A percentile compares a stretch with the other conserved stretches of the same genome.
phyloP scores from a whole-genome alignment of 2,888 invertebrate genomes.

The Colostygia pectinataria region DNA sequence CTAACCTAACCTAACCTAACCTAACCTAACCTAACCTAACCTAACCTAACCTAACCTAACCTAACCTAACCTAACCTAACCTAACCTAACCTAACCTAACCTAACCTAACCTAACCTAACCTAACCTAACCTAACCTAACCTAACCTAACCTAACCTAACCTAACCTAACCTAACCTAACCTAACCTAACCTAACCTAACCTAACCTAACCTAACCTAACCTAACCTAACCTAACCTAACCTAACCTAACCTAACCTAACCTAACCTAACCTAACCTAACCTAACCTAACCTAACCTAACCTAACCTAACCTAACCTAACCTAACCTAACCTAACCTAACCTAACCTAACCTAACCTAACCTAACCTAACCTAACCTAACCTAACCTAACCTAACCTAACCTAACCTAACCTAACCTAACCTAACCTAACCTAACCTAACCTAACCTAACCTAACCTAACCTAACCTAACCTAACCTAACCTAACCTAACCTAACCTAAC shows the following conservation, averaged over 20 bases:
- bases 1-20: slow-evolving; percentile 31
- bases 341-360: slow-evolving; percentile 9
- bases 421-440: slow-evolving; percentile 8
- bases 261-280: slow-evolving; percentile 10
- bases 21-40: slow-evolving; percentile 36
- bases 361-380: slow-evolving; percentile 9
- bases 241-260: slow-evolving; percentile 11
- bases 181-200: slow-evolving; percentile 16
- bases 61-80: slow-evolving; percentile 25
- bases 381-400: slow-evolving; percentile 9
- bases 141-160: slow-evolving; percentile 18
- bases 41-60: slow-evolving; percentile 36
- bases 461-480: slow-evolving; percentile 12
- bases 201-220: slow-evolving; percentile 15
- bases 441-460: slow-evolving; percentile 9
- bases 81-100: slow-evolving; percentile 30
- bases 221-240: slow-evolving; percentile 16
- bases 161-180: slow-evolving; percentile 16
- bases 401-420: slow-evolving; percentile 10
- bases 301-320: slow-evolving; percentile 11
- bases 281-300: slow-evolving; percentile 10
- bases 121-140: slow-evolving; percentile 19
- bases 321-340: slow-evolving; percentile 10
- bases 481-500: slow-evolving; percentile 8
- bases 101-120: slow-evolving; percentile 28